A percentile compares a stretch with the other conserved stretches of the same genome.
Evolutionary conservation across 2,797 vertebrate genomes (phyloP).

Genomic region (Ceryle rudis): DNA sequence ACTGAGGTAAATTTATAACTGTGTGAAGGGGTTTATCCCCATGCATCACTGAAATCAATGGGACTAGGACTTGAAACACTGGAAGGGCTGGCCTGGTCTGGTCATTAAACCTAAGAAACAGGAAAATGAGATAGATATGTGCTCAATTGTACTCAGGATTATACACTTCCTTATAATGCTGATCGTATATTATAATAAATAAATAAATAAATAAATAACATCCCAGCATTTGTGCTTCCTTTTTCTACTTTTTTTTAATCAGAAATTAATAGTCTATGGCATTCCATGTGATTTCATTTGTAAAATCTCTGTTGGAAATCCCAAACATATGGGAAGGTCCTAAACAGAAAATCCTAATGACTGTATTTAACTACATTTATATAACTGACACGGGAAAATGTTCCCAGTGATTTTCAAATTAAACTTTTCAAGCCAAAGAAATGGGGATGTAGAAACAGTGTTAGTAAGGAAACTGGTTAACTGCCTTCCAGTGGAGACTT

Average conservation of each 20-base stretch:
- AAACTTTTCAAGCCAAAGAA: background rate
- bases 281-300: background rate
- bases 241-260: background rate
- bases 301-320: conserved; percentile 6
- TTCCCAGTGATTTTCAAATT: background rate
- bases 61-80: background rate
- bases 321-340: background rate
- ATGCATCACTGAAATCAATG: background rate
- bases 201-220: background rate
- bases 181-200: background rate
- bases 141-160: background rate
- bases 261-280: background rate
- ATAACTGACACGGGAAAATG: background rate
- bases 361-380: background rate
- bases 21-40: background rate
- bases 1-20: background rate
- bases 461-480: background rate
- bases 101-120: background rate
- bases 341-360: background rate
- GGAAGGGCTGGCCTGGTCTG: background rate
- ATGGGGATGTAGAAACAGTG: background rate
- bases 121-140: background rate
- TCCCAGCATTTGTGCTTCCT: background rate
- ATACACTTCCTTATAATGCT: background rate
- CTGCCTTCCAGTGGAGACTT: background rate